A percentile compares a stretch with the other conserved stretches of the same genome.
phyloP scores from a whole-genome alignment of 2,888 invertebrate species.

The Mellilla xanthometata region DNA sequence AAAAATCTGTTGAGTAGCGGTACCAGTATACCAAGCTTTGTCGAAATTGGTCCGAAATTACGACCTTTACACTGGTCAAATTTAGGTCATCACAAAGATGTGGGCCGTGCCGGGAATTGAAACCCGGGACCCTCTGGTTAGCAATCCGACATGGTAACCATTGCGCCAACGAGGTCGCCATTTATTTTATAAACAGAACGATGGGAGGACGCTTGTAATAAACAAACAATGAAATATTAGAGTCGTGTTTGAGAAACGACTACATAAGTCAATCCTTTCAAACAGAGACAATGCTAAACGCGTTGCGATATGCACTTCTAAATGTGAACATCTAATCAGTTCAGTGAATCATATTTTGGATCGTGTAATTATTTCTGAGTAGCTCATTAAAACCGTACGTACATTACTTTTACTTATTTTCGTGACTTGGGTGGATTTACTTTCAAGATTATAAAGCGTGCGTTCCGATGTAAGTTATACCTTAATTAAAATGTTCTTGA shows the following conservation, averaged over 20 bases:
- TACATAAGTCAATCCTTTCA: constrained; percentile 40
- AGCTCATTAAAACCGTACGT: constrained; percentile 2
- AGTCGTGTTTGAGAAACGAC: constrained; percentile 41
- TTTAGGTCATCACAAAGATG: no score
- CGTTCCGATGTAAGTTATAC: background rate
- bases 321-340: constrained; percentile 14
- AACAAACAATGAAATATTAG: constrained; percentile 40
- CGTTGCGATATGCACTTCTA: constrained; percentile 22
- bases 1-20: no score
- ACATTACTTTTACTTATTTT: constrained; percentile 7
- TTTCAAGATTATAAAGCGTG: constrained; percentile 5
- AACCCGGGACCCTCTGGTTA: no score
- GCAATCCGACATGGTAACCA: no score
- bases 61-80: no score
- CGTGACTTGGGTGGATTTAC: constrained; percentile 4
- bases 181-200: no score
- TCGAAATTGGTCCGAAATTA: no score
- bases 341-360: constrained; percentile 8
- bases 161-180: no score
- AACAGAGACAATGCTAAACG: constrained; percentile 38
- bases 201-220: constrained; percentile 18
- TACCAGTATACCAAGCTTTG: no score
- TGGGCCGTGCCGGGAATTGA: no score
- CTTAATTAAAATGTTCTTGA: background rate
- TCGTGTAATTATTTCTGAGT: constrained; percentile 8